Percentiles rank a stretch among this genome's conserved stretches.
Evolutionary conservation across 2,113 vertebrate species (phyloP).

Genomic region (Bujurquina vittata): DNA sequence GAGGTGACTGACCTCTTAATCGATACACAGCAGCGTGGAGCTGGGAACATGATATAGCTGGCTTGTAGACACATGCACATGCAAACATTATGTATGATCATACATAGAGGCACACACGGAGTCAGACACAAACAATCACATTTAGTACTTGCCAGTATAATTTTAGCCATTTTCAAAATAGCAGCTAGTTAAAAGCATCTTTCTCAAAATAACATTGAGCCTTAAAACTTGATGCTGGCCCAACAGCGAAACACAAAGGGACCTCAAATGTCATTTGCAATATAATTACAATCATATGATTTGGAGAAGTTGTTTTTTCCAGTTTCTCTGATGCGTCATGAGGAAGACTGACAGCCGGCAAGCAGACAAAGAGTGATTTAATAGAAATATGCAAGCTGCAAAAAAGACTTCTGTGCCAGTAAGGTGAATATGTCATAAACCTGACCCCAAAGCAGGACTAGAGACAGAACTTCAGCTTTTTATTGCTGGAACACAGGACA

Average conservation of each 20-base stretch:
- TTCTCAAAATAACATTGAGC: neutral
- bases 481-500: no score
- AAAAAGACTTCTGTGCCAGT: neutral
- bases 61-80: neutral
- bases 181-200: neutral
- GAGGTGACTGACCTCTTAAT: conserved; percentile 22
- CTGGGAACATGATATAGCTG: conserved; percentile 1
- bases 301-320: neutral
- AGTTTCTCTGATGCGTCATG: neutral
- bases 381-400: neutral
- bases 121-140: neutral
- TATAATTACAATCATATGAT: neutral
- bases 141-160: neutral
- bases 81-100: neutral
- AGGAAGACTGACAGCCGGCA: neutral
- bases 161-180: neutral
- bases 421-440: neutral
- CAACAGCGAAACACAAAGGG: neutral
- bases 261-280: neutral
- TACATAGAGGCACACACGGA: neutral
- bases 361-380: neutral
- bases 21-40: conserved; percentile 13
- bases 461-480: no score
- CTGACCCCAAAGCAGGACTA: no score
- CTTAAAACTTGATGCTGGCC: neutral